These are phyloP conservation scores for Caprella mutica DNA, from an alignment of 2,888 invertebrate species.

Conservation along the genomic window DNA sequence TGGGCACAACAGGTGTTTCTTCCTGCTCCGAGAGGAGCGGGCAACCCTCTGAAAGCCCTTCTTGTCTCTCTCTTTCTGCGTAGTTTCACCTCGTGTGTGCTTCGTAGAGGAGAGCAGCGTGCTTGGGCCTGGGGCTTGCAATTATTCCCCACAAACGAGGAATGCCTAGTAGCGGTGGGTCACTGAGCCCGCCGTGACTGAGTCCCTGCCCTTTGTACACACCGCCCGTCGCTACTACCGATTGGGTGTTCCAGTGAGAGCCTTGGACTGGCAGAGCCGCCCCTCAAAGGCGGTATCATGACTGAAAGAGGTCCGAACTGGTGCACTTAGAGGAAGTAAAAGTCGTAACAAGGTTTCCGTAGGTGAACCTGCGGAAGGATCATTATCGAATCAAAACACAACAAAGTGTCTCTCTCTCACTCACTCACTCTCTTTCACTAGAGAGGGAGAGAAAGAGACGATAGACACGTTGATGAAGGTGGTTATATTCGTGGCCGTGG, in stretches of 20 bases:
- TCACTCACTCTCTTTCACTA: background rate
- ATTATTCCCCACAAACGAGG: conserved; percentile 51
- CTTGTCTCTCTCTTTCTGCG: background rate
- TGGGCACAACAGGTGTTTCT: conserved; percentile 34
- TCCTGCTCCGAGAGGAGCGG: conserved; percentile 8
- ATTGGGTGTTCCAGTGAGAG: conserved; percentile 43
- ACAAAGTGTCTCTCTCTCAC: background rate
- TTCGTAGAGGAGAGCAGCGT: no score
- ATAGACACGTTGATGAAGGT: no score
- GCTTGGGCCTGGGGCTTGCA: conserved; percentile 55
- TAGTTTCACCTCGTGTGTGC: no score
- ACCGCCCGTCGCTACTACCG: conserved; percentile 49
- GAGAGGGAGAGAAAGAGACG: no score
- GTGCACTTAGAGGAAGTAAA: conserved; percentile 39
- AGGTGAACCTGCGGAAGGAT: conserved; percentile 46
- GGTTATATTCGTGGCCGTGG: no score
- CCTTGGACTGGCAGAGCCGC: conserved; percentile 35
- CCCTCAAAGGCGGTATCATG: background rate
- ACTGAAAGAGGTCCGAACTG: conserved; percentile 35
- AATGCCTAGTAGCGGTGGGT: conserved; percentile 58
- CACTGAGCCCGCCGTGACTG: conserved; percentile 48
- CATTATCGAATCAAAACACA: conserved; percentile 40
- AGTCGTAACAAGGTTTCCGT: conserved; percentile 45
- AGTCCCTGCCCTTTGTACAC: conserved; percentile 18
- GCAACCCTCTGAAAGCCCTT: conserved; percentile 35